These are phyloP conservation scores for Sipha flava DNA, from an alignment of 1,140 invertebrate genomes.

Conservation along the genomic window DNA sequence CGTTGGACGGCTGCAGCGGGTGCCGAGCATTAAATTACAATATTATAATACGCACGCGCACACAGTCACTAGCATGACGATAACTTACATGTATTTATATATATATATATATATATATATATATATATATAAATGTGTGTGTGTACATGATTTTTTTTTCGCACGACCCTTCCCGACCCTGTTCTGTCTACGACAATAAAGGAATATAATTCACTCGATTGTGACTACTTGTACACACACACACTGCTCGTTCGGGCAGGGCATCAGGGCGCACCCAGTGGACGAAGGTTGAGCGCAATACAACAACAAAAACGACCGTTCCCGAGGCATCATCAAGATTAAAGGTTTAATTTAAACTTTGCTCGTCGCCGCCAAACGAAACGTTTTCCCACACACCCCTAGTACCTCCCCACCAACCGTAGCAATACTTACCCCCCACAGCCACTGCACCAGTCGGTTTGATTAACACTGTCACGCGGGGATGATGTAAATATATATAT, in stretches of 20 bases:
- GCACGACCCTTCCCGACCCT: neutral
- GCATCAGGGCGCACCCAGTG: neutral
- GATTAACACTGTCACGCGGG: neutral
- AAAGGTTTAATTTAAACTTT: conserved; percentile 31
- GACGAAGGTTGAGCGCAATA: neutral
- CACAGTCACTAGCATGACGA: neutral
- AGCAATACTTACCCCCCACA: neutral
- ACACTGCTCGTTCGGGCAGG: neutral
- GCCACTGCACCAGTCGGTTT: neutral
- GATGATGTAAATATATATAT: too few relatives aligned
- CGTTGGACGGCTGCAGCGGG: neutral
- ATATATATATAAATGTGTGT: neutral
- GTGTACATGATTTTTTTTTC: neutral
- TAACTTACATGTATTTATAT: neutral
- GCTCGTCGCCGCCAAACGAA: neutral
- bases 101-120: neutral
- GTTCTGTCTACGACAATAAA: neutral
- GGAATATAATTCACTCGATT: neutral
- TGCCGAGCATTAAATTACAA: conserved; percentile 1
- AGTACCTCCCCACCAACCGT: neutral
- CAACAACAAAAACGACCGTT: conserved; percentile 17
- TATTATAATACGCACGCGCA: neutral
- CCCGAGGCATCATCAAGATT: conserved; percentile 8
- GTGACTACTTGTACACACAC: too few relatives aligned
- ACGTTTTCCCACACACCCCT: neutral